Percentiles rank a stretch among this genome's conserved stretches.
These are phyloP conservation scores for Petrocephalus schoutedeni DNA, from an alignment of 2,797 vertebrate species.

Conservation along the genomic window DNA sequence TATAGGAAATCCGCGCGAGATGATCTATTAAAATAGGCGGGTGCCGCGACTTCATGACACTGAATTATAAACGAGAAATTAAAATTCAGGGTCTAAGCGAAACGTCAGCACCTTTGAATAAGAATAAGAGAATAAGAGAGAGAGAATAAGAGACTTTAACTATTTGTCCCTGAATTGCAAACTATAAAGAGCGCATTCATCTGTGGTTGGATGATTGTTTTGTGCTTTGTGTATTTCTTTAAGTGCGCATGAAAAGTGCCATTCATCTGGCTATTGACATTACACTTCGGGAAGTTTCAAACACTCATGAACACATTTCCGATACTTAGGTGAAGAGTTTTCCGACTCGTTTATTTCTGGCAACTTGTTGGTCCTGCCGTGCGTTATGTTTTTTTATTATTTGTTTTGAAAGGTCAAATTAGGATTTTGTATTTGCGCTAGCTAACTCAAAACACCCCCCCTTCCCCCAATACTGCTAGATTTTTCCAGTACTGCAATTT, in stretches of 20 bases:
- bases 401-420: background rate
- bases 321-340: background rate
- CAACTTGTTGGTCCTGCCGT: background rate
- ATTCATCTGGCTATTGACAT: background rate
- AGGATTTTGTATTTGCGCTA: background rate
- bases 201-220: background rate
- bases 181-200: background rate
- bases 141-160: background rate
- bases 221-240: background rate
- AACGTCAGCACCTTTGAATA: background rate
- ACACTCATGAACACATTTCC: background rate
- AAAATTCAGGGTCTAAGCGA: background rate
- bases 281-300: no score
- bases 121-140: background rate
- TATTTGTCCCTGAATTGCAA: background rate
- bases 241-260: background rate
- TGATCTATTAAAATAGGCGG: background rate
- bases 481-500: background rate
- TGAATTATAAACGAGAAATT: constrained; percentile 5
- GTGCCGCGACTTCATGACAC: background rate
- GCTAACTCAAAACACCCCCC: background rate
- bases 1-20: background rate
- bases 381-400: background rate
- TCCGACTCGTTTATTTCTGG: background rate
- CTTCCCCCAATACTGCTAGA: background rate